Conservation (phyloP, 2,113 vertebrate genomes). For the Panthera uncia region DNA sequence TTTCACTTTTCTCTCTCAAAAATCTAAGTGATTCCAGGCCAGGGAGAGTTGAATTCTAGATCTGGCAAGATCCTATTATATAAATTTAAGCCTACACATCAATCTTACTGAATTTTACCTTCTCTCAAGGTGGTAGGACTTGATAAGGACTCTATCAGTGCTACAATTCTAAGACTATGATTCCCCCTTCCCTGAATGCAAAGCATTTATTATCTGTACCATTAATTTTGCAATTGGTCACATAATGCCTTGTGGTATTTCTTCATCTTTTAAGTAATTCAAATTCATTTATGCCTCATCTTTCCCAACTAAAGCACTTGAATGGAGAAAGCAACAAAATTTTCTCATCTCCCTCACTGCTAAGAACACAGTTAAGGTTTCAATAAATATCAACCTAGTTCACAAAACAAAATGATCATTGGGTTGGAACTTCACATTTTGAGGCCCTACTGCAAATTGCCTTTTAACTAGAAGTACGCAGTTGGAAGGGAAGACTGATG, state of each 20-base stretch:
- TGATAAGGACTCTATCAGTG: not conserved
- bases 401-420: slow-evolving; percentile 21
- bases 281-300: not conserved
- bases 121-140: not conserved
- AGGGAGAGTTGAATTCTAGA: not conserved
- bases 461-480: not conserved
- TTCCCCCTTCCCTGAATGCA: not conserved
- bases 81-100: not conserved
- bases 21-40: not conserved
- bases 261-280: slow-evolving; percentile 16
- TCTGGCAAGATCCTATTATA: not conserved
- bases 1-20: not conserved
- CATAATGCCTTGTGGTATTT: not conserved
- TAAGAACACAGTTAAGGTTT: not conserved
- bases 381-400: not conserved
- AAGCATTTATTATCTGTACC: not conserved
- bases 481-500: not conserved
- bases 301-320: not conserved
- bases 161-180: not conserved
- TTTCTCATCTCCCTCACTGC: not conserved
- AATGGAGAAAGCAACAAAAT: not conserved
- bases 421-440: not conserved
- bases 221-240: slow-evolving; percentile 3
- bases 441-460: not conserved
- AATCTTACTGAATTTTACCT: not conserved